A percentile compares a stretch with the other conserved stretches of the same genome.
These are phyloP conservation scores for Zapus hudsonius DNA, from an alignment of 2,113 vertebrate genomes.

Conservation along the genomic window DNA sequence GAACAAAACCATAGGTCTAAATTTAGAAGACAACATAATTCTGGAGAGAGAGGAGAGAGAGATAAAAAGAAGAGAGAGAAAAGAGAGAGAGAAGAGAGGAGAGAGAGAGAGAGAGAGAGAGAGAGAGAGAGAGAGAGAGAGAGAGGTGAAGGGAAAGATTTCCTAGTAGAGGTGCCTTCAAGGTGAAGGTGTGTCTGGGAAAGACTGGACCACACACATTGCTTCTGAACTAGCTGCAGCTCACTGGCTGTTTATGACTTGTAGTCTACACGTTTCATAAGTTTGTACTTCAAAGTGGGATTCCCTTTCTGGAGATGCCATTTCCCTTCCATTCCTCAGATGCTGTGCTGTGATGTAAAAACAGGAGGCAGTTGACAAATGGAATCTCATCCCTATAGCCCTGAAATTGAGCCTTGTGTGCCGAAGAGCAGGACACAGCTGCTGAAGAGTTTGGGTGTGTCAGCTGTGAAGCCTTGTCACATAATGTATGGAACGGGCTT, in stretches of 20 bases:
- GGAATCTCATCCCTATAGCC: neutral
- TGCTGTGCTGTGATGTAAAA: neutral
- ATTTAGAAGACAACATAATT: neutral
- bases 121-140: accelerated
- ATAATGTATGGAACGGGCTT: neutral
- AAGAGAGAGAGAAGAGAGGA: too few species aligned
- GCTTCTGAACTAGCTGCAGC: neutral
- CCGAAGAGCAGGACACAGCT: neutral
- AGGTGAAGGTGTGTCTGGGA: too few species aligned
- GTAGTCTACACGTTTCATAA: neutral
- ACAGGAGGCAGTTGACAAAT: neutral
- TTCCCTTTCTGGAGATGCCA: neutral
- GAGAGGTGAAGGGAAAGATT: too few species aligned
- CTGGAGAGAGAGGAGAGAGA: too few species aligned
- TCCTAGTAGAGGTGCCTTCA: neutral
- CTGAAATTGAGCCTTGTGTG: neutral
- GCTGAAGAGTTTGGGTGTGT: neutral
- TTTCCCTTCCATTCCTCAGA: neutral
- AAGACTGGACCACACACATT: too few species aligned
- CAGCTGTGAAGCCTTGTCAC: neutral
- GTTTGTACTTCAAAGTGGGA: neutral
- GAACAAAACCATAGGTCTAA: neutral
- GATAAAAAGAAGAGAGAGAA: too few species aligned
- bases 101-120: too few species aligned
- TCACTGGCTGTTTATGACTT: neutral